Evolutionary conservation across 2,888 invertebrate genomes (phyloP), one percentile per base, ranked within the genome.

Genomic region (Argynnis bischoffii): DNA sequence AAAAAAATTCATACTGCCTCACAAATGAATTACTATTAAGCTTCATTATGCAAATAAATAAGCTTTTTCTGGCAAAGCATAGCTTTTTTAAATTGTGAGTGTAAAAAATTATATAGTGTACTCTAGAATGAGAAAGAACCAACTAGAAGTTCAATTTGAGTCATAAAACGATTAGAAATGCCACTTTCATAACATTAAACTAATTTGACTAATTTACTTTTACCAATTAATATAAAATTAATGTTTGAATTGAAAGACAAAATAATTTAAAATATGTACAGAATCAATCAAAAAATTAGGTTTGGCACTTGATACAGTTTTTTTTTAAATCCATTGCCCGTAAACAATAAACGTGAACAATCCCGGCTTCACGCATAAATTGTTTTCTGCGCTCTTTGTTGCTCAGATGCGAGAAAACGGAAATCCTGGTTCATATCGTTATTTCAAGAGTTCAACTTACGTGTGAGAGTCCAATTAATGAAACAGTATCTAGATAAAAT

Each of bases 351-450:
- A 80, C 79, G 57, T 26, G 56, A 48, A 59, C 57, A 59, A 59
- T 59, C 57, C 80, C 84, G 82, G 82, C 76, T 81, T 82, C 80
- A 84, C 85, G 86, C 85, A 80, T 80, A 79, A 77, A 79, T 76
- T 75, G 77, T 68, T 79, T 77, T 57, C 77, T 80, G 82, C 81
- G 81, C 83, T 81, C 73, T 74, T 76, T 76, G 73, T 76, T 71
- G 68, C 74, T 69, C 47, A 71, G 66, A 72, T 68, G 48, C 67
- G 60, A 66, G 61, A 63, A 56, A 64, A 69, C 83, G 90, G 89
- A 89, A 86, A 89, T 90, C 89, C 89, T 89, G 89, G 87, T 88
- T 82, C 81, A 84, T 74, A 79, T 71, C 69, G 67, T 71, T 72
- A 72, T 72, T 76, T 70, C 64, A 72, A 63, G 63, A 73, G 74